These are phyloP conservation scores for Hydrotaea cyrtoneurina DNA, from an alignment of 2,888 invertebrate species.

Conservation along the genomic window DNA sequence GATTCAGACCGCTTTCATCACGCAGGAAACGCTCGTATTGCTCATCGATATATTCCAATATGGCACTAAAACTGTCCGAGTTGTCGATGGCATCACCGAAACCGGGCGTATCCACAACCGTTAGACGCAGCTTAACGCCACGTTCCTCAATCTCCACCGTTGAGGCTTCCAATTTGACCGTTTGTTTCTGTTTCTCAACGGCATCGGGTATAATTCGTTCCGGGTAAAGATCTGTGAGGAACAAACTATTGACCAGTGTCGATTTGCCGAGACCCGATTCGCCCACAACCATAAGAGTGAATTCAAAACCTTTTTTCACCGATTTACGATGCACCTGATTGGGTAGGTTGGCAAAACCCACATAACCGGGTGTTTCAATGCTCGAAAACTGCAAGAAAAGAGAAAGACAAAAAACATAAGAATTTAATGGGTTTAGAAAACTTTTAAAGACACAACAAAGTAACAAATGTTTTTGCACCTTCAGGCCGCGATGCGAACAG, in stretches of 20 bases:
- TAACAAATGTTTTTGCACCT: slow-evolving; percentile 19
- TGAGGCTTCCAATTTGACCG: slow-evolving; percentile 96
- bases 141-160: slow-evolving; percentile 98
- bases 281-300: slow-evolving; percentile 97
- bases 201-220: slow-evolving; percentile 94
- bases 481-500: slow-evolving; percentile 9
- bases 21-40: slow-evolving; percentile 95
- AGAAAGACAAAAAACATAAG: slow-evolving; percentile 36
- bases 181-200: slow-evolving; percentile 94
- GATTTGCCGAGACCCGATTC: slow-evolving; percentile 96
- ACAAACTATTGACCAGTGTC: slow-evolving; percentile 96
- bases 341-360: slow-evolving; percentile 90
- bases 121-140: slow-evolving; percentile 94
- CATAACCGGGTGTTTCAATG: slow-evolving; percentile 93
- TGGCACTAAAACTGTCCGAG: slow-evolving; percentile 94
- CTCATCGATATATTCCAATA: slow-evolving; percentile 98
- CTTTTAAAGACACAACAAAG: not conserved
- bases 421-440: slow-evolving; percentile 7
- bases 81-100: slow-evolving; percentile 97
- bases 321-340: slow-evolving; percentile 98
- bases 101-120: slow-evolving; percentile 97
- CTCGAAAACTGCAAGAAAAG: slow-evolving; percentile 87
- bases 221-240: slow-evolving; percentile 96
- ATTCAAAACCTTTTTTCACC: slow-evolving; percentile 98
- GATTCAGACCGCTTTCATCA: slow-evolving; percentile 97